phyloP scores from a whole-genome alignment of 1,140 invertebrate genomes.

The Drosophila seguyi region DNA sequence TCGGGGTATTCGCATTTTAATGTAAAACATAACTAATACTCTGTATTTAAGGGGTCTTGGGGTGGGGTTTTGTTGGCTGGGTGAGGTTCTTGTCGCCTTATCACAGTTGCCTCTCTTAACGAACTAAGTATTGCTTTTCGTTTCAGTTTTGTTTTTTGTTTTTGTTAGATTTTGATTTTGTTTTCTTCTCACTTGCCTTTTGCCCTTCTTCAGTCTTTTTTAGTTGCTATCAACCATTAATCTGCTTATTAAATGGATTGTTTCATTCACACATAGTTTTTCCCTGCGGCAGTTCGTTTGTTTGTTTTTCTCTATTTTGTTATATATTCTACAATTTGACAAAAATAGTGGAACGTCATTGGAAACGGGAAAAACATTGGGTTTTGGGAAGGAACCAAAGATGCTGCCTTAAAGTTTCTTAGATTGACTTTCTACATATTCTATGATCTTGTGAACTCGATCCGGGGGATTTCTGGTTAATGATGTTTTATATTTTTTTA shows the following conservation, averaged over 20 bases:
- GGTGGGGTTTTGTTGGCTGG: conserved; percentile 37
- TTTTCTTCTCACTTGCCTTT: conserved; percentile 21
- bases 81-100: conserved; percentile 41
- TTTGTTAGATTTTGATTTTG: conserved; percentile 20
- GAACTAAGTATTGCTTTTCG: conserved; percentile 41
- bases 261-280: conserved; percentile 36
- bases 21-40: conserved; percentile 19
- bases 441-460: neutral
- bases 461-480: conserved; percentile 1
- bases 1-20: conserved; percentile 1
- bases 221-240: conserved; percentile 45
- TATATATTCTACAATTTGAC: neutral
- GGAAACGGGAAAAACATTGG: conserved; percentile 13
- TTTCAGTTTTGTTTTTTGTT: conserved; percentile 38
- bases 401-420: conserved; percentile 1
- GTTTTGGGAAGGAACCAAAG: conserved; percentile 5
- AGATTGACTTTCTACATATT: conserved; percentile 7
- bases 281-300: conserved; percentile 24
- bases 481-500: conserved; percentile 8
- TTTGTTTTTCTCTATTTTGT: conserved; percentile 2
- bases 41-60: conserved; percentile 1
- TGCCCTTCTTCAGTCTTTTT: conserved; percentile 66
- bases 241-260: conserved; percentile 31
- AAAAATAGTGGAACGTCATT: conserved; percentile 5
- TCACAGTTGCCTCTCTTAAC: conserved; percentile 65